phyloP scores from a whole-genome alignment of 2,113 vertebrate genomes.

The Gila orcuttii region DNA sequence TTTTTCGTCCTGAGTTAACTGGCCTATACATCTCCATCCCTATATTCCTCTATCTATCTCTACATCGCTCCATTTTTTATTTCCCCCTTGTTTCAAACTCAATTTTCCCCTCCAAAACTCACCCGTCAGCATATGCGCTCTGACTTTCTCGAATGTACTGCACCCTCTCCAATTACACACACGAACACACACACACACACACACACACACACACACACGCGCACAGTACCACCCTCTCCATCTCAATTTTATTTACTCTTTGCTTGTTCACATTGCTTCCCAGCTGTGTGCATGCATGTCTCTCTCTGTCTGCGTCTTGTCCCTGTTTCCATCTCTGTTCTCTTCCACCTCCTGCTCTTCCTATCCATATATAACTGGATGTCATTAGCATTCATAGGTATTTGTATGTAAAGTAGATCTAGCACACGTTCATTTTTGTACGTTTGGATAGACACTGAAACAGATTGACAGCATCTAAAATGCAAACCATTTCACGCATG shows the following conservation, averaged over 20 bases:
- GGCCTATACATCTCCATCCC: slow-evolving; percentile 56
- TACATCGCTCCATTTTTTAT: slow-evolving; percentile 53
- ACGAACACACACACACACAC: slow-evolving; percentile 48
- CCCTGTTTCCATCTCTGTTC: slow-evolving; percentile 23
- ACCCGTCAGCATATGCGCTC: slow-evolving; percentile 68
- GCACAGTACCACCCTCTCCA: slow-evolving; percentile 59
- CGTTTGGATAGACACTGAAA: slow-evolving; percentile 27
- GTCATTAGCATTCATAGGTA: slow-evolving; percentile 13
- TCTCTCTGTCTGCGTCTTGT: slow-evolving; percentile 34
- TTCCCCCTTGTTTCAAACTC: slow-evolving; percentile 73
- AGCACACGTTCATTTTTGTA: slow-evolving; percentile 1
- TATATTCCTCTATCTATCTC: slow-evolving; percentile 56
- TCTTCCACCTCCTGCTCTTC: background rate
- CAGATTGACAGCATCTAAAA: slow-evolving; percentile 20
- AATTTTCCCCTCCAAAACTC: slow-evolving; percentile 67
- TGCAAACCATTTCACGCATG: background rate
- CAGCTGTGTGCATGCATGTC: slow-evolving; percentile 43
- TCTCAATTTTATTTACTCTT: slow-evolving; percentile 50
- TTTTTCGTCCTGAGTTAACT: slow-evolving; percentile 64
- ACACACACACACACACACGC: slow-evolving; percentile 28
- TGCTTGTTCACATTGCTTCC: slow-evolving; percentile 37
- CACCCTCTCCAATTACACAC: slow-evolving; percentile 71
- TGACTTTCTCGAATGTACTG: slow-evolving; percentile 58
- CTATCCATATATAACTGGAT: background rate
- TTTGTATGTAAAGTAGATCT: slow-evolving; percentile 20